These are phyloP conservation scores for Channallabes apus DNA, from an alignment of 2,797 vertebrate genomes.

Conservation along the genomic window DNA sequence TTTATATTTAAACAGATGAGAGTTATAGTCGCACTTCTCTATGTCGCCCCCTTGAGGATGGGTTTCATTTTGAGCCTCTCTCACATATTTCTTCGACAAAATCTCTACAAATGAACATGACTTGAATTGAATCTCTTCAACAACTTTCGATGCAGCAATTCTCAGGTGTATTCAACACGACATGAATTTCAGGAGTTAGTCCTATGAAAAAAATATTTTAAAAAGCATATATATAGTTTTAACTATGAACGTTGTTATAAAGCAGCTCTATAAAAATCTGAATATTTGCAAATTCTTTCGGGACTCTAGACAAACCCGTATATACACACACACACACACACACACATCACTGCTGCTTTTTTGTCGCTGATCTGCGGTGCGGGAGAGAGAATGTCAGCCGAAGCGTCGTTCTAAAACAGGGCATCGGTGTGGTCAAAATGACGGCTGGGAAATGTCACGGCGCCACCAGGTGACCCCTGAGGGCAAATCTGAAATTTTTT, in stretches of 20 bases:
- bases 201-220: not conserved
- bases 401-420: slow-evolving; percentile 1
- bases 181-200: not conserved
- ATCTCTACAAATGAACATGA: not conserved
- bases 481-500: slow-evolving; percentile 4
- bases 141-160: not conserved
- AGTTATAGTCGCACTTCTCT: not conserved
- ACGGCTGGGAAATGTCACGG: slow-evolving; percentile 23
- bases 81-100: not conserved
- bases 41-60: not conserved
- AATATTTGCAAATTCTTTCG: too few relatives aligned
- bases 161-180: not conserved
- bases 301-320: not conserved
- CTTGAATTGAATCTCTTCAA: not conserved
- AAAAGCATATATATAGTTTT: too few relatives aligned
- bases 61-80: not conserved
- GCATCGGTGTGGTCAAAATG: not conserved
- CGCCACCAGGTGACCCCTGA: slow-evolving; percentile 11
- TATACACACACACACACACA: slow-evolving; percentile 1
- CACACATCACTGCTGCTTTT: slow-evolving; percentile 6
- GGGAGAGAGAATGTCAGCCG: slow-evolving; percentile 10
- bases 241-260: too few relatives aligned
- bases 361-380: slow-evolving; percentile 13
- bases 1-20: not conserved
- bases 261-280: too few relatives aligned